Base-by-base conservation (phyloP, 2,888 invertebrate species). In the Drosophila tanythrix region DNA sequence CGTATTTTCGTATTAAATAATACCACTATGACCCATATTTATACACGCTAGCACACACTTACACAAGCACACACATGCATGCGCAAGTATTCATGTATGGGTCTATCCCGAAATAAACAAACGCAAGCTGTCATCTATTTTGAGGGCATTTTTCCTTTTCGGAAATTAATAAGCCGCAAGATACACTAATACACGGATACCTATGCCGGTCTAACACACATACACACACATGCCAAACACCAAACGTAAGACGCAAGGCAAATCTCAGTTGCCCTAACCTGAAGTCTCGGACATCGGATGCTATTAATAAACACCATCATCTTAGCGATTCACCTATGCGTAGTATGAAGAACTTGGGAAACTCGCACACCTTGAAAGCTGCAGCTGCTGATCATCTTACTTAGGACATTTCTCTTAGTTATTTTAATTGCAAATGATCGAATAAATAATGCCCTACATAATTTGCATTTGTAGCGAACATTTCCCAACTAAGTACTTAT, bases 231-330 rank as follows among this genome's bases (percentile, higher is more conserved):
- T 33, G 3, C 43, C n/a, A 64, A 61, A 57, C 66, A 66, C 38
- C 65, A 72, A 56, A 29, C 4, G 27, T 13, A n/a, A 27, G 69
- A 69, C 70, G 55, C 79, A 76, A 74, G 66, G 67, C 76, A 71
- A 77, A 66, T 79, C 74, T 69, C 50, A 70, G 77, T 82, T 79
- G 85, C 71, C 77, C 86, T 80, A 85, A 77, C 77, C 79, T 74
- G 70, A 87, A 81, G 82, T 75, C 79, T 76, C 70, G 68, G 62
- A 74, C 70, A 69, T 67, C 61, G 27, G 38, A 68, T 67, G 56
- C 87, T 86, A 88, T 78, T 74, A 67, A 86, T 88, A 86, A 65
- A 73, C 59, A 35, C 43, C 75, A 71, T 64, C 59, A 68, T 74
- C 58, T 64, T 63, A 70, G 56, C 70, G 59, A 74, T 74, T 74